Evolutionary conservation across 2,888 invertebrate species (phyloP), one percentile per base, ranked within the genome.

Genomic region (Seira musarum): DNA sequence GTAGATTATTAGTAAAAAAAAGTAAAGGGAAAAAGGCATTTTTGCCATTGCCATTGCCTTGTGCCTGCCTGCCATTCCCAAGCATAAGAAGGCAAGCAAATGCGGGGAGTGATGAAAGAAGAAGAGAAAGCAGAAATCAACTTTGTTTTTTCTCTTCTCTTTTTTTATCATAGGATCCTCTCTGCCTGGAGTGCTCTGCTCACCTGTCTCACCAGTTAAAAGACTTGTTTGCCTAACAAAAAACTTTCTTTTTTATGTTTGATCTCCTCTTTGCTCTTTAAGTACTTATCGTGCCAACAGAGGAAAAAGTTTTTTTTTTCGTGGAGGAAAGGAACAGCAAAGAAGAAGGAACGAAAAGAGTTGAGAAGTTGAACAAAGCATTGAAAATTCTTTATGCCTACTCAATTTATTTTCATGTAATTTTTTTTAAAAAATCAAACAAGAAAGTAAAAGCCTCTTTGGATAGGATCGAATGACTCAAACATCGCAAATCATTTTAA

Each of bases 1-100:
- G 64, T 21, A 61, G 61, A 64, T 49, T 49, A 49, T 49, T 49
- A 49, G 49, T 49, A 49, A 49, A 49, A 49, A 49, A n/a, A 57
- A n/a, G 57, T 19, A 57, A 57, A 57, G 17, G 49, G 3, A n/a
- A n/a, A 49, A n/a, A 49, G 49, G 49, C 17, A 13, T 49, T 49
- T 49, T 49, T 49, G 17, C 49, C 49, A 49, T 49, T 57, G n/a
- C 2, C 30, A 30, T 30, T 30, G 30, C 30, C 2, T 15, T 49
- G 49, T 49, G 6, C 8, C 30, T 30, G 30, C 2, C 30, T 30
- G 30, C 30, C 3, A 30, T 8, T 30, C 3, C 30, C 30, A 30
- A 30, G 30, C 30, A n/a, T n/a, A n/a, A n/a, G n/a, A n/a, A n/a
- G 30, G 30, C 30, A 8, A n/a, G n/a, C 57, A 57, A 19, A 19